Conservation (phyloP, 2,797 vertebrate species). For the Lacerta agilis region DNA sequence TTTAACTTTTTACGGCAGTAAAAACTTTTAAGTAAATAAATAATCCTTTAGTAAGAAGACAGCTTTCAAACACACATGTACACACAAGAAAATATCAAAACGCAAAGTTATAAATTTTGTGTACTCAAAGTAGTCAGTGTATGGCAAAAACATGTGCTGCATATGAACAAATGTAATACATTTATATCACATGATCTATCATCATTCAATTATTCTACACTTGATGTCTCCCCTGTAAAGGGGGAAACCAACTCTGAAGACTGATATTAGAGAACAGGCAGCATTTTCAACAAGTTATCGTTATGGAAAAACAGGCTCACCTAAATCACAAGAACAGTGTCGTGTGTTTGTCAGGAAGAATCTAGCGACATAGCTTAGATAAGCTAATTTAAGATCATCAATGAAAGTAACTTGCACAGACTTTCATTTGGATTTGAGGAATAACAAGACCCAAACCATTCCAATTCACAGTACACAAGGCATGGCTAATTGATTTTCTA, state of each 20-base stretch:
- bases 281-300: neutral
- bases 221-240: neutral
- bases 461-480: neutral
- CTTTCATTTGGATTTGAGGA: neutral
- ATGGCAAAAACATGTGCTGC: neutral
- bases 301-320: neutral
- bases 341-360: neutral
- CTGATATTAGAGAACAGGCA: neutral
- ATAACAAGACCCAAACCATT: neutral
- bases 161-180: neutral
- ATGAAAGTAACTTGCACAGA: neutral
- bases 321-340: neutral
- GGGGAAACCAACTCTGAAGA: neutral
- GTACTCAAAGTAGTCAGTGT: neutral
- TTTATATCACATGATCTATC: neutral
- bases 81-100: neutral
- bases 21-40: neutral
- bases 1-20: too few relatives aligned
- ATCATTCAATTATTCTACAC: neutral
- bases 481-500: neutral
- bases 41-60: neutral
- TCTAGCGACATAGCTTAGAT: neutral
- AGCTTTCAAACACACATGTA: neutral
- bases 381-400: neutral
- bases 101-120: neutral